Evolutionary conservation across 2,888 invertebrate genomes (phyloP).

Genomic region (Octodonta nipae): DNA sequence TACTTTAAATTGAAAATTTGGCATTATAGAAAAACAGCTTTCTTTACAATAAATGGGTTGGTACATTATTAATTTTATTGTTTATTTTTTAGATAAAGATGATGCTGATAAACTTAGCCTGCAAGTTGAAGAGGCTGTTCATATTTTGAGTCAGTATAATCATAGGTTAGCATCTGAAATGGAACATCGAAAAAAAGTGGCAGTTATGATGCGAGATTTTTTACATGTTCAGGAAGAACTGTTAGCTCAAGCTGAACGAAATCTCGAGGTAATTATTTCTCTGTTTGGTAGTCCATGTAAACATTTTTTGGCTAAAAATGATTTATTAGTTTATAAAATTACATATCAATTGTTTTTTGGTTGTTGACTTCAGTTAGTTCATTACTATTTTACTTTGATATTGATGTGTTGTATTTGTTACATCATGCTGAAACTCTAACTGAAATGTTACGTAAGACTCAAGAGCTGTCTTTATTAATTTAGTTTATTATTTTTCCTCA

Average conservation of each 20-base stretch:
- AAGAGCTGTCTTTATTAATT: too few relatives aligned
- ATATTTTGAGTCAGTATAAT: slow-evolving; percentile 80
- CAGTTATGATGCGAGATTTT: slow-evolving; percentile 78
- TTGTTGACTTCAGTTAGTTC: not conserved
- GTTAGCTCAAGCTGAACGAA: slow-evolving; percentile 71
- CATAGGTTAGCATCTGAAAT: slow-evolving; percentile 71
- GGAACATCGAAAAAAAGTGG: slow-evolving; percentile 75
- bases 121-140: slow-evolving; percentile 79
- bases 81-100: slow-evolving; percentile 56
- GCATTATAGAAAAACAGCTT: too few relatives aligned
- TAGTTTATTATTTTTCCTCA: too few relatives aligned
- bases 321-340: too few relatives aligned
- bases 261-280: slow-evolving; percentile 78
- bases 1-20: too few relatives aligned
- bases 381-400: not conserved
- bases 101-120: slow-evolving; percentile 63
- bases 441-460: too few relatives aligned
- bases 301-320: too few relatives aligned
- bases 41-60: too few relatives aligned
- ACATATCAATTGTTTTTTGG: not conserved
- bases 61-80: too few relatives aligned
- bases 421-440: too few relatives aligned
- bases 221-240: slow-evolving; percentile 76
- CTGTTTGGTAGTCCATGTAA: too few relatives aligned
- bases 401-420: too few relatives aligned